Base-by-base conservation (phyloP, 2,888 invertebrate genomes). In the Phorcus lineatus region DNA sequence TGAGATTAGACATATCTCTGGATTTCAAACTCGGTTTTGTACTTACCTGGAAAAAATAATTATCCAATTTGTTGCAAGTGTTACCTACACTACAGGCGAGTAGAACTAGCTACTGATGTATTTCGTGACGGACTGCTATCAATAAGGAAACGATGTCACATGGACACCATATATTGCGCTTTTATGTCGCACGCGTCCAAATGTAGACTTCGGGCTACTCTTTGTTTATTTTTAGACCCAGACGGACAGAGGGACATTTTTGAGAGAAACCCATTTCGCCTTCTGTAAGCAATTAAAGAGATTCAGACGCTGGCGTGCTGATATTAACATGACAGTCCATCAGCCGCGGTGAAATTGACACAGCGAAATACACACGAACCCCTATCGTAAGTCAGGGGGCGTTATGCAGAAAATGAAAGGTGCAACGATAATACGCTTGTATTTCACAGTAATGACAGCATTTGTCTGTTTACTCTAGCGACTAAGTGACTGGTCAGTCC, bases 401-500 rank as follows among this genome's bases (percentile, higher is more conserved):
- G 70, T 70, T 70, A 70, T 70, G 70, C 70, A 70, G 31, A 70
- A 70, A 70, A 70, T 70, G 70, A 70, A 70, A 70, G 70, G 70
- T 70, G 36, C 70, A 70, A 70, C 70, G 70, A 70, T 70, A 70
- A 70, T 70, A 70, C 36, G 70, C 70, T 28, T 70, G 70, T 70
- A 70, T 36, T 36, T 70, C 70, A 70, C 70, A 70, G 70, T 70
- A 70, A 70, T 70, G 70, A 70, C 70, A 40, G 70, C 70, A 70
- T 70, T 70, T 70, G 70, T 70, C 70, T 70, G 70, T 70, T 70
- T 70, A 70, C 70, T 70, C 36, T 70, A 70, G 70, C 70, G 70
- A 70, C 70, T 70, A 70, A 70, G 70, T 70, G 70, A 40, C 40
- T 36, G 40, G 70, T 40, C 11, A 19, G 70, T 70, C 70, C 70